Base-by-base conservation (phyloP, 1,140 invertebrate genomes). In the Neotoxoptera formosana region DNA sequence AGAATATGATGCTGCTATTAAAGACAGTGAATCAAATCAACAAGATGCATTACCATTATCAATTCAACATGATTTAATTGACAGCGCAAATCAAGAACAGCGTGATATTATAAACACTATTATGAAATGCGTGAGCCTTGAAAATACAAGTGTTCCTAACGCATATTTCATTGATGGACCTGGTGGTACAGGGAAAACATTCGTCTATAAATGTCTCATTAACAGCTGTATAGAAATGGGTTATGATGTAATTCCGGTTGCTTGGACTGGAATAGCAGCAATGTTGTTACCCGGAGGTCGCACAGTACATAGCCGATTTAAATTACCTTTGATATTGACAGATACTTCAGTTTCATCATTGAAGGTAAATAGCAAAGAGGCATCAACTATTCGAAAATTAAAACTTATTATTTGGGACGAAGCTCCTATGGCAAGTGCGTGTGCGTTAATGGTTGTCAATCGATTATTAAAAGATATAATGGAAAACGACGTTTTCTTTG, bases 371-470 rank as follows among this genome's bases (percentile, higher is more conserved):
- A n/a, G 67, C 34, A 81, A 92, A 45, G 51, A 93, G 34, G 90
- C 94, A 41, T 48, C 94, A 87, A 67, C 93, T n/a, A 86, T 94
- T 48, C 76, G 93, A 94, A 94, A 94, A 34, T 91, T 93, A 34
- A 84, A 93, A 88, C 48, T 95, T 83, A 94, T 95, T 36, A 93
- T 95, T 51, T 95, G 94, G 94, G 94, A 95, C 90, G 95, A 95
- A 93, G 94, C 94, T 4, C 94, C 94, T 9, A 95, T 95, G 94
- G 81, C 94, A 67, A 67, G 30, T 67, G 30, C 14, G 60, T 67
- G 1, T 67, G 60, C 14, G 60, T 67, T 67, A 67, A 67, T 67
- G 60, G 60, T 67, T 67, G 60, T 67, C 14, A 67, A 67, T 60
- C 25, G 56, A 60, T 60, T 60, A 60, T 67, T 67, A 67, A 67